Evolutionary conservation across 2,888 invertebrate genomes (phyloP).

Genomic region (Ischnus inquisitorius): DNA sequence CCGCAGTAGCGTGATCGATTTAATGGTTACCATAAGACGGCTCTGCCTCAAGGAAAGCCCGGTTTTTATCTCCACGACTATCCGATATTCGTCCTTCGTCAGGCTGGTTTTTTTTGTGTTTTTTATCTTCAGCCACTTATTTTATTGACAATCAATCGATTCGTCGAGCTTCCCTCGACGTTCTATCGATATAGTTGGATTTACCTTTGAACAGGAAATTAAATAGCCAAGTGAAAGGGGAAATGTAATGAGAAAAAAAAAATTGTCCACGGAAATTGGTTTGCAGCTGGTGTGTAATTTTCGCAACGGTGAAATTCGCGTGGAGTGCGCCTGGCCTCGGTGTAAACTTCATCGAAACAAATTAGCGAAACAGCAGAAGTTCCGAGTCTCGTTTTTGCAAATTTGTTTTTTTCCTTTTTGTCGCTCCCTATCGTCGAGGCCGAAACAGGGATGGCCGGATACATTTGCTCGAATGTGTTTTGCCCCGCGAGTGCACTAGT

Average conservation of each 20-base stretch:
- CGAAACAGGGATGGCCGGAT: conserved; percentile 4
- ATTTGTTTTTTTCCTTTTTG: background rate
- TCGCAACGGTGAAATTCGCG: background rate
- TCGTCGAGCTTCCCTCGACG: background rate
- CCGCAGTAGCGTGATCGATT: conserved; percentile 4
- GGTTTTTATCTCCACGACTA: background rate
- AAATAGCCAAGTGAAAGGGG: background rate
- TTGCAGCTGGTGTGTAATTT: conserved; percentile 7
- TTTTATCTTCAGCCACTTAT: conserved; percentile 2
- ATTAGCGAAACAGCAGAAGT: conserved; percentile 34
- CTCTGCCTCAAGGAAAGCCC: background rate
- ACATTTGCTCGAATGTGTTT: conserved; percentile 24
- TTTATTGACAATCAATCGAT: conserved; percentile 8
- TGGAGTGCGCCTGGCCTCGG: conserved; percentile 12
- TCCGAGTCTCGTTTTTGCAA: background rate
- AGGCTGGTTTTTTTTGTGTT: background rate
- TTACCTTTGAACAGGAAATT: conserved; percentile 1
- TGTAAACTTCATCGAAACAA: conserved; percentile 32
- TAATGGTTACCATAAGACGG: conserved; percentile 6
- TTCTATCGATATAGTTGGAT: background rate
- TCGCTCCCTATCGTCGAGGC: background rate
- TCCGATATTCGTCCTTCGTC: background rate
- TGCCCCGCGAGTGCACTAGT: background rate
- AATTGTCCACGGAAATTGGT: background rate
- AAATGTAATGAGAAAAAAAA: conserved; percentile 5